Evolutionary conservation across 1,140 invertebrate species (phyloP).

Genomic region (Aethina tumida): DNA sequence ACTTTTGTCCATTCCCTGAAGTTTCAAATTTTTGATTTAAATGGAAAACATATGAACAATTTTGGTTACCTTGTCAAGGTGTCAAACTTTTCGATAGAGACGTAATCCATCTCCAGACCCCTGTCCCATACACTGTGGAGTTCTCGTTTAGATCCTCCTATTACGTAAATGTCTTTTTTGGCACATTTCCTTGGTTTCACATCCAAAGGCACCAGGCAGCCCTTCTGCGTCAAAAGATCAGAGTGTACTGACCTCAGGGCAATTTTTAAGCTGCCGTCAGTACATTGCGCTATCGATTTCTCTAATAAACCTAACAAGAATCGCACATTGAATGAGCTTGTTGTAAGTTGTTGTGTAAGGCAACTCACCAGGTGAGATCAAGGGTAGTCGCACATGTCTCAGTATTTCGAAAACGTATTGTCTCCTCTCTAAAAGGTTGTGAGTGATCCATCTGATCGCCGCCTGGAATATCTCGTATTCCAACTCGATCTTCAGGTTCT

Average conservation of each 20-base stretch:
- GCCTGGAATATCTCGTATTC: slow-evolving; percentile 90
- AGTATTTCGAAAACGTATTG: slow-evolving; percentile 83
- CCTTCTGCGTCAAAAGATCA: slow-evolving; percentile 68
- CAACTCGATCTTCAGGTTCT: slow-evolving; percentile 80
- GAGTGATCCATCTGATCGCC: slow-evolving; percentile 82
- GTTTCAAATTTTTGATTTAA: slow-evolving; percentile 6
- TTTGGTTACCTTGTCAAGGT: slow-evolving; percentile 54
- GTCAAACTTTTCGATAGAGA: slow-evolving; percentile 71
- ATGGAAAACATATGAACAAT: too few species aligned
- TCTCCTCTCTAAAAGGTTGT: slow-evolving; percentile 68
- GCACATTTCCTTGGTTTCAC: slow-evolving; percentile 71
- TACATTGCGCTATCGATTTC: slow-evolving; percentile 67
- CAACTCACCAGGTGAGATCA: slow-evolving; percentile 60
- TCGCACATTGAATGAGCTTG: neutral
- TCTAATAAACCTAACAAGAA: slow-evolving; percentile 55
- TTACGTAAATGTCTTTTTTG: slow-evolving; percentile 81
- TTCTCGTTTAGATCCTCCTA: slow-evolving; percentile 82
- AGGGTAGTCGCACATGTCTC: slow-evolving; percentile 70
- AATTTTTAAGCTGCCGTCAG: slow-evolving; percentile 70
- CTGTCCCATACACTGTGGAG: slow-evolving; percentile 51
- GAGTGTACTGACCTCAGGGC: slow-evolving; percentile 71
- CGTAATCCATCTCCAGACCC: slow-evolving; percentile 60
- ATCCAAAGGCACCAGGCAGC: slow-evolving; percentile 63
- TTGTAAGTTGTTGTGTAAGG: neutral
- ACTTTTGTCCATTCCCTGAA: slow-evolving; percentile 70